Conservation (phyloP, 2,888 invertebrate species). For the Mechanitis mazaeus region DNA sequence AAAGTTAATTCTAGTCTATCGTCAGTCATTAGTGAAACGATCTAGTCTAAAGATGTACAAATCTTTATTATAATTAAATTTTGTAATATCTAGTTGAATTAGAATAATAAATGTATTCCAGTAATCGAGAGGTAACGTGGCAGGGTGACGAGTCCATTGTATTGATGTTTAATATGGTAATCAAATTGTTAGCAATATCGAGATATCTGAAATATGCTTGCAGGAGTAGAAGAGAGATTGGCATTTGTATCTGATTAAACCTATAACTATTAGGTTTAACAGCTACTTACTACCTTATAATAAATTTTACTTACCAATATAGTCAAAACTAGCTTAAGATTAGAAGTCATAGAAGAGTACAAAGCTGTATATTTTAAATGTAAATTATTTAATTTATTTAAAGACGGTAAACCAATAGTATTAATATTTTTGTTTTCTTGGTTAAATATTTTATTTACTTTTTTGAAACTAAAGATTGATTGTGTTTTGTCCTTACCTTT, state of each 20-base stretch:
- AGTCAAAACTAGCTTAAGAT: conserved; percentile 25
- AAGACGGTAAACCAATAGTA: conserved; percentile 42
- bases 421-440: conserved; percentile 39
- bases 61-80: conserved; percentile 36
- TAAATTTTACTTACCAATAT: conserved; percentile 22
- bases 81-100: conserved; percentile 39
- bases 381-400: conserved; percentile 33
- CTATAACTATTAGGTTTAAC: conserved; percentile 17
- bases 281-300: conserved; percentile 12
- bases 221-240: conserved; percentile 9
- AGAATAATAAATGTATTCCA: conserved; percentile 35
- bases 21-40: conserved; percentile 34
- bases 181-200: conserved; percentile 16
- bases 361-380: conserved; percentile 36
- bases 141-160: conserved; percentile 43
- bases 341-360: conserved; percentile 56
- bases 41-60: conserved; percentile 34
- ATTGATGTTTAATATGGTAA: conserved; percentile 36
- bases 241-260: conserved; percentile 21
- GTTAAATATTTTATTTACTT: conserved; percentile 39
- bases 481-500: conserved; percentile 40
- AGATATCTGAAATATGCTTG: conserved; percentile 12
- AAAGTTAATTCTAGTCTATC: conserved; percentile 33
- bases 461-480: conserved; percentile 42
- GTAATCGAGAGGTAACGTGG: conserved; percentile 36